Evolutionary conservation across 2,797 vertebrate genomes (phyloP), one percentile per base, ranked within the genome.

Genomic region (Austrolebias charrua): DNA sequence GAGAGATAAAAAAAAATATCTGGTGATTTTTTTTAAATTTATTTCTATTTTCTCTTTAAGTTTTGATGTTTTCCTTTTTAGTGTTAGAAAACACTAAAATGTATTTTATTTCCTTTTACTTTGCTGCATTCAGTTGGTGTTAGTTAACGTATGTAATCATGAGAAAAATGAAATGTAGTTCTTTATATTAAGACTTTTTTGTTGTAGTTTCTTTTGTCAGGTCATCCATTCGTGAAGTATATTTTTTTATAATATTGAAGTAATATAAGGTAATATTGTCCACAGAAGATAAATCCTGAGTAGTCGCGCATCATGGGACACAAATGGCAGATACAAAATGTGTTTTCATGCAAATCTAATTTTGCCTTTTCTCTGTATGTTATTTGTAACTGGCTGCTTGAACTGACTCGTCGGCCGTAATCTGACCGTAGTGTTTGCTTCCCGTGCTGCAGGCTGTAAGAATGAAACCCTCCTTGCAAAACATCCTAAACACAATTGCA

Each of bases 171-270:
- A 46, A 90, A 88, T 86, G 75, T 86, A 85, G 85, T 85, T 76
- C 61, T 81, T 54, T 82, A 86, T 72, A 78, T 90, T 86, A 55
- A 80, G 63, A 82, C 82, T 72, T 81, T 9, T 82, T 81, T 82
- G 45, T 20, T 46, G 44, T 18, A 73, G 79, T 87, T 86, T 84
- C n/a, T 78, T 69, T 80, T 54, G 72, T 89, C 85, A 73, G 80
- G 80, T 87, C 75, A 81, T 89, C 85, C 77, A 78, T 90, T 83
- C 90, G 89, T 88, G 84, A 90, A 88, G 78, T 89, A 85, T 88
- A 88, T 92, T 91, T 92, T 89, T 92, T 91, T 92, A 90, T 89
- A 72, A 91, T 90, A 81, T 83, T 86, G 82, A 90, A 90, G 85
- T 88, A 89, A 90, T 90, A 89, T 90, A 89, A 86, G 87, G 92